Conservation (phyloP, 2,888 invertebrate species). For the Eupithecia insigniata region DNA sequence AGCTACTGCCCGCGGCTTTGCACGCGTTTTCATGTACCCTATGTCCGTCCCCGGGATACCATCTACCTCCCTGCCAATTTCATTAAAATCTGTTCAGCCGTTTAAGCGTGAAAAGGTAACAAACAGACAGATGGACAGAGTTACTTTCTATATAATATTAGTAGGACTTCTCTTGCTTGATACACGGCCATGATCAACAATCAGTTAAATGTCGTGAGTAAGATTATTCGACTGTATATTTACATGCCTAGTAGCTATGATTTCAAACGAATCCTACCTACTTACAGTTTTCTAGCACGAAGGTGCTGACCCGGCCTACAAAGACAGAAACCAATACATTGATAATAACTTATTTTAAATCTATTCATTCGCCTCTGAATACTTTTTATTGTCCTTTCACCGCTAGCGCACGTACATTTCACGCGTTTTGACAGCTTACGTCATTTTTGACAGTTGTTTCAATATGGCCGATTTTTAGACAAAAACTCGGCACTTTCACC, state of each 20-base stretch:
- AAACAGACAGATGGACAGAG: too few relatives aligned
- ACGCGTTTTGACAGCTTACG: constrained; percentile 52
- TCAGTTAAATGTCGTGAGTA: constrained; percentile 1
- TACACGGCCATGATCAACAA: background rate
- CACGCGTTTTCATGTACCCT: too few relatives aligned
- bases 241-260: constrained; percentile 38
- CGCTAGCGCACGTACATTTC: constrained; percentile 38
- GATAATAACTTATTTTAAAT: constrained; percentile 47
- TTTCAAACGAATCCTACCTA: constrained; percentile 61
- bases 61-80: too few relatives aligned
- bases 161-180: background rate
- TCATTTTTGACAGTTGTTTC: constrained; percentile 60
- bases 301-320: constrained; percentile 65
- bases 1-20: too few relatives aligned
- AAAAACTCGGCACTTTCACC: constrained; percentile 71
- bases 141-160: too few relatives aligned
- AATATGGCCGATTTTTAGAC: constrained; percentile 50
- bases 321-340: constrained; percentile 48
- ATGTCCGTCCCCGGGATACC: too few relatives aligned
- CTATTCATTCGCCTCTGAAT: constrained; percentile 37
- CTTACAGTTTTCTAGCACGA: constrained; percentile 61
- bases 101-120: too few relatives aligned
- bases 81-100: too few relatives aligned
- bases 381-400: constrained; percentile 53
- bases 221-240: background rate